Conservation (phyloP, 2,113 vertebrate genomes). For the Recurvirostra avosetta region DNA sequence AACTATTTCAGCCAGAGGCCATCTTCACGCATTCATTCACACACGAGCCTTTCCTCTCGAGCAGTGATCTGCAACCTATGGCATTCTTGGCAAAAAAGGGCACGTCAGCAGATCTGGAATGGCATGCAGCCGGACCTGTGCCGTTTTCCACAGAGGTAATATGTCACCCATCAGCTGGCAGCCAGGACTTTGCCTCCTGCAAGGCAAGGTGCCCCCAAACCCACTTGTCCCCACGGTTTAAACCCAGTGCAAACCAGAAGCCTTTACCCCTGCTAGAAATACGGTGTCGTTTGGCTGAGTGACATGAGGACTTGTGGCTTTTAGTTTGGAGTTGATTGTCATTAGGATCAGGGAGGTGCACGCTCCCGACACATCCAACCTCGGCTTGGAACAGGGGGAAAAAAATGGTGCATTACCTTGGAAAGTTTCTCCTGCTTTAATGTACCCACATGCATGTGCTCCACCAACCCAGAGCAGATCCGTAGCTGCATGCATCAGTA, state of each 20-base stretch:
- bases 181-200: neutral
- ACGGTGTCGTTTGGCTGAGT: neutral
- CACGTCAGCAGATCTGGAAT: neutral
- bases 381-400: neutral
- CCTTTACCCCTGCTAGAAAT: neutral
- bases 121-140: neutral
- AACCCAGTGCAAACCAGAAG: neutral
- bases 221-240: neutral
- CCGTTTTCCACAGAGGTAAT: neutral
- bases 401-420: neutral
- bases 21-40: neutral
- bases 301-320: neutral
- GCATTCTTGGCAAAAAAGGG: constrained; percentile 7
- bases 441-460: neutral
- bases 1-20: constrained; percentile 38
- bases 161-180: neutral
- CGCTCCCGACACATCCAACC: neutral
- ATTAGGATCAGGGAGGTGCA: neutral
- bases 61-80: neutral
- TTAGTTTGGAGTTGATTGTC: neutral
- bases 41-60: constrained; percentile 5
- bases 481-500: neutral
- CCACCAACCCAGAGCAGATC: neutral
- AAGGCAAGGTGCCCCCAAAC: neutral
- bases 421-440: neutral